phyloP scores from a whole-genome alignment of 2,888 invertebrate genomes.

The Anaspis maculata region DNA sequence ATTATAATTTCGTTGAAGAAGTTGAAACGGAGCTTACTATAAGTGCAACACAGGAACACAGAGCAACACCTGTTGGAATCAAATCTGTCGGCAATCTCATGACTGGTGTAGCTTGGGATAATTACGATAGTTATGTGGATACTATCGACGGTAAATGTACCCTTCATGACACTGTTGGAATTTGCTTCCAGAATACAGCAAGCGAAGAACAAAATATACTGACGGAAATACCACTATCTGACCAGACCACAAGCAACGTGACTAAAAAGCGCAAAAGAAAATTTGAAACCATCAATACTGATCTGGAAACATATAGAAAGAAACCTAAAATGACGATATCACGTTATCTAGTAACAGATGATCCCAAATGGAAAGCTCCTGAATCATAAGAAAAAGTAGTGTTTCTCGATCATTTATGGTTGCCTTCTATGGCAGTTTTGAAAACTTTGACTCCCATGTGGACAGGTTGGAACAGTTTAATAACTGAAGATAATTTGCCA shows the following conservation, averaged over 20 bases:
- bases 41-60: slow-evolving; percentile 12
- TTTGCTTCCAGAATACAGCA: slow-evolving; percentile 20
- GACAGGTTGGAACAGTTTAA: slow-evolving; percentile 24
- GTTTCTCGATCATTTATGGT: no score
- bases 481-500: slow-evolving; percentile 15
- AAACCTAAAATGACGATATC: not conserved
- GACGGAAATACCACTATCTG: no score
- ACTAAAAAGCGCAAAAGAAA: not conserved
- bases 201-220: not conserved
- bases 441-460: slow-evolving; percentile 23
- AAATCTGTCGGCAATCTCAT: slow-evolving; percentile 14
- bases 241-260: not conserved
- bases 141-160: slow-evolving; percentile 23
- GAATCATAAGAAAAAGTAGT: no score
- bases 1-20: slow-evolving; percentile 28
- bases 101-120: slow-evolving; percentile 24
- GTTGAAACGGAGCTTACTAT: slow-evolving; percentile 26
- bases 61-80: slow-evolving; percentile 25
- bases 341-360: not conserved
- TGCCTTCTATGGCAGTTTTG: not conserved
- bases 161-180: slow-evolving; percentile 24
- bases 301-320: not conserved
- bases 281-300: not conserved
- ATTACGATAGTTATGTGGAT: slow-evolving; percentile 25
- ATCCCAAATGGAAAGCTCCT: no score